Conservation (phyloP, 2,113 vertebrate species). For the Oncorhynchus nerka region DNA sequence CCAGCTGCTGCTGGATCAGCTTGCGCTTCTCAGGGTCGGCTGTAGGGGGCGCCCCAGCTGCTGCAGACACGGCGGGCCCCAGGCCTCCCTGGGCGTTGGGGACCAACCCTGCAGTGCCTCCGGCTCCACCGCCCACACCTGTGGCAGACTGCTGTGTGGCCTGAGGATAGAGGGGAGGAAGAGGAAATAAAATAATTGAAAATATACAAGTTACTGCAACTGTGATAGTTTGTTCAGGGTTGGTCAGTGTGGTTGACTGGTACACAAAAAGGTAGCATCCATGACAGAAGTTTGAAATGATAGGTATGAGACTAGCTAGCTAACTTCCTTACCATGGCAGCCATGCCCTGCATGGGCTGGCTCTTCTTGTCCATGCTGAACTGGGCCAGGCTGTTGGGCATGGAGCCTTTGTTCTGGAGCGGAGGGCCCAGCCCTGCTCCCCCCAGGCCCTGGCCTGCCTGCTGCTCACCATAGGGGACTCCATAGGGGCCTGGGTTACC, state of each 20-base stretch:
- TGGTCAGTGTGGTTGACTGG: no score
- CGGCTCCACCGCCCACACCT: conserved; percentile 56
- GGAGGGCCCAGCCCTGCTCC: conserved; percentile 86
- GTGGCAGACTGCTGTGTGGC: conserved; percentile 65
- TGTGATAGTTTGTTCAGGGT: neutral
- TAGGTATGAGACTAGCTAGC: neutral
- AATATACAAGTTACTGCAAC: neutral
- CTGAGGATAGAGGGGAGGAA: conserved; percentile 38
- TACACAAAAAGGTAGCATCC: no score
- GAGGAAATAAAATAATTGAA: neutral
- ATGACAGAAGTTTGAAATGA: neutral
- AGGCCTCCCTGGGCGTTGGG: conserved; percentile 79
- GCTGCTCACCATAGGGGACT: conserved; percentile 84
- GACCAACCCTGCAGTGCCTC: conserved; percentile 74
- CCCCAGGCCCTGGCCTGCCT: conserved; percentile 85
- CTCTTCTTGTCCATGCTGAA: conserved; percentile 93
- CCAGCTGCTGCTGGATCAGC: conserved; percentile 97
- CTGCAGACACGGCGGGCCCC: conserved; percentile 61
- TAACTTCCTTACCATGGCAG: conserved; percentile 84
- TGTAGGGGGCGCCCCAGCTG: conserved; percentile 88
- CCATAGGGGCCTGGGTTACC: conserved; percentile 85
- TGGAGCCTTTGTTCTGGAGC: conserved; percentile 87
- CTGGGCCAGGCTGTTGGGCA: conserved; percentile 88
- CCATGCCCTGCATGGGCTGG: conserved; percentile 85
- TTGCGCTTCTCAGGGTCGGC: conserved; percentile 98